phyloP scores from a whole-genome alignment of 2,888 invertebrate species.

The Drosophila siamana region DNA sequence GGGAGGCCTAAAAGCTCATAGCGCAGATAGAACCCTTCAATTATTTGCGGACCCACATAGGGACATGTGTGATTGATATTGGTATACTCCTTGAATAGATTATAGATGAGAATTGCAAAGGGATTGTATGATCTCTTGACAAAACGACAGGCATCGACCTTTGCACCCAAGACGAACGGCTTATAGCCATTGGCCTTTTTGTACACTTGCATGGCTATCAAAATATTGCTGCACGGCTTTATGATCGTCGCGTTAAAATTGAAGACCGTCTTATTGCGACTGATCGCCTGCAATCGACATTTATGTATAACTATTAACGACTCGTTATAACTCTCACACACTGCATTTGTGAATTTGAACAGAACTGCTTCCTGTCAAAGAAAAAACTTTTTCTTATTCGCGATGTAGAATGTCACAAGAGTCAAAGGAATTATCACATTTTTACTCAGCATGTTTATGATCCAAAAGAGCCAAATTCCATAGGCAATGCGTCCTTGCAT shows the following conservation, averaged over 20 bases:
- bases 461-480: neutral
- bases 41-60: neutral
- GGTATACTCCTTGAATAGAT: slow-evolving; percentile 1
- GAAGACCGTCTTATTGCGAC: slow-evolving; percentile 5
- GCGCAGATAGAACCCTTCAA: slow-evolving; percentile 5
- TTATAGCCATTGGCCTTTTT: slow-evolving; percentile 36
- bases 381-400: neutral
- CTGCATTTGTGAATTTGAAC: slow-evolving; percentile 20
- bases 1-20: neutral
- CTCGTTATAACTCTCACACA: slow-evolving; percentile 13
- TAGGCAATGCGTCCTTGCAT: neutral
- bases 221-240: neutral
- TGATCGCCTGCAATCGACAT: slow-evolving; percentile 31
- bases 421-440: neutral
- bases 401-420: neutral
- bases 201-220: neutral
- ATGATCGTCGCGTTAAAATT: slow-evolving; percentile 22
- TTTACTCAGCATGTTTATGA: neutral
- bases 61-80: slow-evolving; percentile 43
- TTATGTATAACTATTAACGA: slow-evolving; percentile 12
- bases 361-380: neutral
- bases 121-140: slow-evolving; percentile 15
- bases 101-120: neutral
- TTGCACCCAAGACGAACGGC: slow-evolving; percentile 21
- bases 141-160: slow-evolving; percentile 24